A percentile compares a stretch with the other conserved stretches of the same genome.
Evolutionary conservation across 2,888 invertebrate genomes (phyloP).

Genomic region (Microctonus aethiopoides): DNA sequence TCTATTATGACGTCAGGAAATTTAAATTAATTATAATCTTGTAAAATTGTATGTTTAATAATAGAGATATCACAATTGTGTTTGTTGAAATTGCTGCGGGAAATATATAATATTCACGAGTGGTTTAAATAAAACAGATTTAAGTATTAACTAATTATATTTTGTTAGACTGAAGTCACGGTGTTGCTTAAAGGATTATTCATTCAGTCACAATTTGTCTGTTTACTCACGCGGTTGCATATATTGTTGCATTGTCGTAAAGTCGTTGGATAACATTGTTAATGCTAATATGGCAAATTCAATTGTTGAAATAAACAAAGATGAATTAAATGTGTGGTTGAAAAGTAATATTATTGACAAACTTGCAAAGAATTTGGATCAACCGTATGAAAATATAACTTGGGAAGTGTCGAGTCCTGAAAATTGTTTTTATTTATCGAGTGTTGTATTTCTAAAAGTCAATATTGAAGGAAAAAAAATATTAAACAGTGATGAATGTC

Average conservation of each 20-base stretch:
- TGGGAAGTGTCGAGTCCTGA: slow-evolving; percentile 40
- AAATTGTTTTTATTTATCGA: slow-evolving; percentile 45
- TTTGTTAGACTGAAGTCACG: background rate
- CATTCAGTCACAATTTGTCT: background rate
- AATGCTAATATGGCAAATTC: background rate
- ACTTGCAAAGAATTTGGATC: slow-evolving; percentile 33
- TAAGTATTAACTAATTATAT: background rate
- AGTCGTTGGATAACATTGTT: background rate
- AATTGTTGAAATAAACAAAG: background rate
- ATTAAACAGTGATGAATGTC: background rate
- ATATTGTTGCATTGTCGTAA: background rate
- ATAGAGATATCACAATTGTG: too few species aligned
- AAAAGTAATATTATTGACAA: slow-evolving; percentile 34
- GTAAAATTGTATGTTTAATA: background rate
- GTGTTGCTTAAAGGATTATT: background rate
- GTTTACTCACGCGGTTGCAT: background rate
- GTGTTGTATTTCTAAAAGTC: slow-evolving; percentile 43
- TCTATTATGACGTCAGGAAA: too few species aligned
- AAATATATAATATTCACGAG: background rate
- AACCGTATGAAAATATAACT: slow-evolving; percentile 23
- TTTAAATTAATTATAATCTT: background rate
- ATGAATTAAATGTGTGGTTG: slow-evolving; percentile 37
- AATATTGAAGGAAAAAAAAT: slow-evolving; percentile 12
- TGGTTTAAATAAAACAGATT: background rate
- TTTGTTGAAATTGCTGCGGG: background rate